These are phyloP conservation scores for Julus scandinavius DNA, from an alignment of 2,888 invertebrate genomes.

Conservation along the genomic window DNA sequence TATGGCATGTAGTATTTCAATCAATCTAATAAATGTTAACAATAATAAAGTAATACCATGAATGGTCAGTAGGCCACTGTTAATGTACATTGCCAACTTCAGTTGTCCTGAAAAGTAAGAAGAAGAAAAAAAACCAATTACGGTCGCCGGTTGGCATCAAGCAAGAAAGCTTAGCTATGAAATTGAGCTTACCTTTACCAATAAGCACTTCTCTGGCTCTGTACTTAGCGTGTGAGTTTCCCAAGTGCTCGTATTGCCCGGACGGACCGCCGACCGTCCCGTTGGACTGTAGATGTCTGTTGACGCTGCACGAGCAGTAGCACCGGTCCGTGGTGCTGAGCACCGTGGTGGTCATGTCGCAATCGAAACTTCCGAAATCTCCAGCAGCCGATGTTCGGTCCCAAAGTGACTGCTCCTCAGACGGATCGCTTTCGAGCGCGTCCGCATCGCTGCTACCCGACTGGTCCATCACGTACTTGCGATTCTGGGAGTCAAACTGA, in stretches of 20 bases:
- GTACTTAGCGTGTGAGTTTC: neutral
- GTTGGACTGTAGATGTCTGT: neutral
- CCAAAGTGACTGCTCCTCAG: neutral
- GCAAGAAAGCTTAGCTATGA: neutral
- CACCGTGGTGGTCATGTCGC: neutral
- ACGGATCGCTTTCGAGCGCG: neutral
- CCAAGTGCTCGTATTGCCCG: neutral
- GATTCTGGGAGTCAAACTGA: neutral
- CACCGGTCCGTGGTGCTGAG: neutral
- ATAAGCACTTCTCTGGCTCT: conserved; percentile 47
- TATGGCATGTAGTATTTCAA: too few relatives aligned
- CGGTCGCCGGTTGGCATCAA: neutral
- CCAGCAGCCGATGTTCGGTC: neutral
- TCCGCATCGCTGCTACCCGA: conserved; percentile 16
- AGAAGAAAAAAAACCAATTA: neutral
- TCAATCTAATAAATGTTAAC: neutral
- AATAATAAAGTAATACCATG: conserved; percentile 29
- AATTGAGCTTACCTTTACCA: conserved; percentile 30
- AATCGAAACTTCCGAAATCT: neutral
- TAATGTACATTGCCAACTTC: conserved; percentile 47
- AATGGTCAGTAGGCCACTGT: conserved; percentile 48
- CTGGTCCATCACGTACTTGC: neutral
- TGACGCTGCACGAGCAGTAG: neutral
- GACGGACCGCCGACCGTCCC: neutral
- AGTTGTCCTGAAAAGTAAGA: conserved; percentile 39